These are phyloP conservation scores for Noctilio leporinus DNA, from an alignment of 2,113 vertebrate species.

Conservation along the genomic window DNA sequence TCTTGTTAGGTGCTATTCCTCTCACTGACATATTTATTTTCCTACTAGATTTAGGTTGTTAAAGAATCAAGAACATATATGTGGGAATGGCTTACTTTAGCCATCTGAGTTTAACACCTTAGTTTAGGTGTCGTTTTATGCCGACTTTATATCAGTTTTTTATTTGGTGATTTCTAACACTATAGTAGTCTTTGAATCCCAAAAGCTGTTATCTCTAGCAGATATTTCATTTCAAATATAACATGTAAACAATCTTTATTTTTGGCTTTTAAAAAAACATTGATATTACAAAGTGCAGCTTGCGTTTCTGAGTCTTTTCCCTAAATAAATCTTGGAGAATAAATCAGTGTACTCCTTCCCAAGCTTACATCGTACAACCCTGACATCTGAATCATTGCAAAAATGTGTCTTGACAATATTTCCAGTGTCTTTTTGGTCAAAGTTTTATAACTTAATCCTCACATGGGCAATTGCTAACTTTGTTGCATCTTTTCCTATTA, in stretches of 20 bases:
- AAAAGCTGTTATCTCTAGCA: neutral
- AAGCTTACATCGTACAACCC: constrained; percentile 40
- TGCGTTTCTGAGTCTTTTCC: constrained; percentile 42
- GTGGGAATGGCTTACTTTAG: neutral
- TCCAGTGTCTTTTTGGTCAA: constrained; percentile 33
- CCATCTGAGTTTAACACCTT: neutral
- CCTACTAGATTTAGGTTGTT: neutral
- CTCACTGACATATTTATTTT: neutral
- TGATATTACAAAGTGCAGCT: constrained; percentile 21
- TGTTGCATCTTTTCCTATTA: constrained; percentile 28
- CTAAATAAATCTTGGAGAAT: constrained; percentile 51
- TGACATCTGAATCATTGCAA: constrained; percentile 58
- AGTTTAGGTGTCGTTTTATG: neutral
- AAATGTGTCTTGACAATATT: constrained; percentile 60
- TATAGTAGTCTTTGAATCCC: neutral
- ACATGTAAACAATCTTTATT: constrained; percentile 23
- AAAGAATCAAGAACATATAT: neutral
- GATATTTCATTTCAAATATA: constrained; percentile 40
- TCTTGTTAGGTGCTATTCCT: neutral
- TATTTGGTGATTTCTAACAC: neutral
- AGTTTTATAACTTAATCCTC: constrained; percentile 46
- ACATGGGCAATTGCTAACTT: neutral
- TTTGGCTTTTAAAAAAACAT: constrained; percentile 27
- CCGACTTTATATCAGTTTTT: neutral
- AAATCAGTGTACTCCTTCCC: constrained; percentile 37